phyloP scores from a whole-genome alignment of 2,797 vertebrate species.

The Catostomus latipinnis region DNA sequence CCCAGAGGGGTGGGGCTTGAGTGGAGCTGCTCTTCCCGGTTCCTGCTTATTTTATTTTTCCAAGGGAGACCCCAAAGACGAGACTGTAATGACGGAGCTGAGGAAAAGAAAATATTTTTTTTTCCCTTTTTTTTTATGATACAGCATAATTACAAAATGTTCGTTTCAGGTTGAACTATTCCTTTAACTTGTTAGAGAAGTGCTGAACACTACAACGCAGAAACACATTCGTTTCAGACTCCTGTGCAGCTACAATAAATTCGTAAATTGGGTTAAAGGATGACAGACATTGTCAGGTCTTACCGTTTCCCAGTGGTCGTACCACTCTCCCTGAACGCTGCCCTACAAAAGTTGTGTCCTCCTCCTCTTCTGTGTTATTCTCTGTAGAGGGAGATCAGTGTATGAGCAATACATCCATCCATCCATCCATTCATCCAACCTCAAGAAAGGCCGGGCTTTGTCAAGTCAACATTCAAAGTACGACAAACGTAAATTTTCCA shows the following conservation, averaged over 20 bases:
- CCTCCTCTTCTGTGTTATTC: constrained; percentile 54
- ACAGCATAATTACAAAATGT: not conserved
- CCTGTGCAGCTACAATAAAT: constrained; percentile 10
- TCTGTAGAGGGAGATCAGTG: constrained; percentile 57
- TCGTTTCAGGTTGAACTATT: not conserved
- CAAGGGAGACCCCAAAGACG: constrained; percentile 83
- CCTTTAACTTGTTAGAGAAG: constrained; percentile 8
- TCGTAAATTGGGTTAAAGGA: not conserved
- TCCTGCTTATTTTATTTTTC: constrained; percentile 70
- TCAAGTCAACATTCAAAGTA: too few relatives aligned
- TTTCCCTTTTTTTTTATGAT: too few relatives aligned
- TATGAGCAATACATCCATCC: not conserved
- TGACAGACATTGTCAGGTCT: constrained; percentile 61
- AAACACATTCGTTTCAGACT: not conserved
- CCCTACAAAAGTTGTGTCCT: constrained; percentile 84
- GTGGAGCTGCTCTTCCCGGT: constrained; percentile 72
- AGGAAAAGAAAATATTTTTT: not conserved
- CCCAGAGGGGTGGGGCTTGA: constrained; percentile 77
- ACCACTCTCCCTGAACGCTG: constrained; percentile 89
- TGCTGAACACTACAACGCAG: not conserved
- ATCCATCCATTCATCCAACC: too few relatives aligned
- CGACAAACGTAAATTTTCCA: too few relatives aligned
- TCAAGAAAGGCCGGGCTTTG: too few relatives aligned
- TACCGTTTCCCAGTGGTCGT: constrained; percentile 85
- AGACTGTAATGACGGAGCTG: constrained; percentile 81